Conservation (phyloP, 1,140 invertebrate genomes). For the Galleria mellonella region DNA sequence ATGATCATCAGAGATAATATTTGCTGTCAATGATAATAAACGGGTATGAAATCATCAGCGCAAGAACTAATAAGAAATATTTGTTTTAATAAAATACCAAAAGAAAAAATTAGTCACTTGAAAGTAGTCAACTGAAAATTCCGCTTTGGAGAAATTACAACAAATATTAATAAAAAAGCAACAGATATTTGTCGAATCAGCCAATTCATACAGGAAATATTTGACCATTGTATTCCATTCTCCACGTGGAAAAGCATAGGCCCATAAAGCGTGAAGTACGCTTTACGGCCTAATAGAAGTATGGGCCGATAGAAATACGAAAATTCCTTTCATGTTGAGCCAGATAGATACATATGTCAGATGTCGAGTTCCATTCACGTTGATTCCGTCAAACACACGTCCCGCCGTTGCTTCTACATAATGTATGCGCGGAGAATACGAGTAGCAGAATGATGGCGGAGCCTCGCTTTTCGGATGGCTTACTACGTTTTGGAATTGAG, state of each 20-base stretch:
- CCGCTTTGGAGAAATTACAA: too few relatives aligned
- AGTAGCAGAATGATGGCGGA: conserved; percentile 30
- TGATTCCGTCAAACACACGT: conserved; percentile 51
- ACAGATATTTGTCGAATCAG: too few relatives aligned
- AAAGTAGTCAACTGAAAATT: too few relatives aligned
- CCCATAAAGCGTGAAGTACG: background rate
- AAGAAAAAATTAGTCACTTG: too few relatives aligned
- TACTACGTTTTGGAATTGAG: conserved; percentile 53
- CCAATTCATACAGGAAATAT: background rate
- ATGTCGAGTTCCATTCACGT: conserved; percentile 64
- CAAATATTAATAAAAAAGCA: too few relatives aligned
- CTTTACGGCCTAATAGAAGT: too few relatives aligned
- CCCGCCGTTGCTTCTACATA: conserved; percentile 46
- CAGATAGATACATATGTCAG: conserved; percentile 55
- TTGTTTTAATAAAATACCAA: too few relatives aligned
- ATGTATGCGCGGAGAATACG: conserved; percentile 48
- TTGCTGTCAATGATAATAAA: too few relatives aligned
- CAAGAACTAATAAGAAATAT: too few relatives aligned
- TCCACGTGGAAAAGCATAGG: background rate
- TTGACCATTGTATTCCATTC: conserved; percentile 1
- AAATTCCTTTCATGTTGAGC: conserved; percentile 26
- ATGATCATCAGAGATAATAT: too few relatives aligned
- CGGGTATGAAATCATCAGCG: too few relatives aligned
- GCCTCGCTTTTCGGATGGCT: conserved; percentile 32
- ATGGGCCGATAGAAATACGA: conserved; percentile 11